Conservation (phyloP, 2,888 invertebrate species). For the Lithodes maja region DNA sequence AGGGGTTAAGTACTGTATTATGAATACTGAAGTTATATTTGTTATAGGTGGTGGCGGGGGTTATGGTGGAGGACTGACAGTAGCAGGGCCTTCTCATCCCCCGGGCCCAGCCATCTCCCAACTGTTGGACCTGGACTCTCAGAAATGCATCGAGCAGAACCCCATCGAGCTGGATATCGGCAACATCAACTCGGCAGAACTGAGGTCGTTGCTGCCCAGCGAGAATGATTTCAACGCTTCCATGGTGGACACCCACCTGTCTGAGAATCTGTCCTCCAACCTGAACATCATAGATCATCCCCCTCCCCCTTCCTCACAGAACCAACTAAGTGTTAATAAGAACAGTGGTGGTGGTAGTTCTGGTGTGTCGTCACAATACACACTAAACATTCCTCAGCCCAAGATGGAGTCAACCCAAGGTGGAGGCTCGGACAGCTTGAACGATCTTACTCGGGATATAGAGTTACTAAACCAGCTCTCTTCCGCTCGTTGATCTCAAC, state of each 20-base stretch:
- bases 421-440: constrained; percentile 57
- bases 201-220: constrained; percentile 53
- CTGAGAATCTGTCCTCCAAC: constrained; percentile 66
- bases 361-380: constrained; percentile 26
- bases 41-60: neutral
- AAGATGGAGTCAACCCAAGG: constrained; percentile 31
- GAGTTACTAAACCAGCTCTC: constrained; percentile 62
- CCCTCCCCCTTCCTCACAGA: constrained; percentile 12
- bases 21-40: too few species aligned
- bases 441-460: constrained; percentile 58
- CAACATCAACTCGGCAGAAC: constrained; percentile 68
- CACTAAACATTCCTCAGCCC: constrained; percentile 59
- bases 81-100: neutral
- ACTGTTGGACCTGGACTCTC: constrained; percentile 66
- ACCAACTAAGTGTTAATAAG: constrained; percentile 44
- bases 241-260: constrained; percentile 64
- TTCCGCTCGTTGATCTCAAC: constrained; percentile 35
- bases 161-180: constrained; percentile 64
- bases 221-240: constrained; percentile 55
- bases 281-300: constrained; percentile 65
- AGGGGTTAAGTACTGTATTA: too few species aligned
- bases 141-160: constrained; percentile 59
- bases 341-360: neutral
- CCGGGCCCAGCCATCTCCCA: constrained; percentile 57
- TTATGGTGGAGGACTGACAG: neutral